phyloP scores from a whole-genome alignment of 2,797 vertebrate species.

The Pseudocheirus occidentalis region DNA sequence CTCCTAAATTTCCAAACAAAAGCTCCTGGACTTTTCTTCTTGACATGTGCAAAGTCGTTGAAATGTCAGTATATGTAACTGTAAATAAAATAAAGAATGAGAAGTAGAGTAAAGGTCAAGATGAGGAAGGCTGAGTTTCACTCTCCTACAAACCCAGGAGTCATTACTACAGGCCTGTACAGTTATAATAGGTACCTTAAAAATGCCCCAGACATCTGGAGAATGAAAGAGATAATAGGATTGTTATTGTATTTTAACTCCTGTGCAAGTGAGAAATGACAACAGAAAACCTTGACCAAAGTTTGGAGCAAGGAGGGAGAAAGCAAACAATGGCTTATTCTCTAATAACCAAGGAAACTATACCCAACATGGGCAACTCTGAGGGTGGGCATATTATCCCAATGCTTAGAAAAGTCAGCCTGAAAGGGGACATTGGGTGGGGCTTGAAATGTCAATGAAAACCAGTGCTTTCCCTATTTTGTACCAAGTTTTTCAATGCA shows the following conservation, averaged over 20 bases:
- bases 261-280: conserved; percentile 16
- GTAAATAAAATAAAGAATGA: conserved; percentile 78
- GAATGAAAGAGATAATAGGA: conserved; percentile 47
- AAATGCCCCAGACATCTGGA: conserved; percentile 33
- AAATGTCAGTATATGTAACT: conserved; percentile 79
- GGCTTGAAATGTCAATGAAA: conserved; percentile 8
- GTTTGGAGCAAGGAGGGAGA: conserved; percentile 17
- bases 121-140: conserved; percentile 74
- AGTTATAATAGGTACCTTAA: conserved; percentile 45
- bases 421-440: neutral
- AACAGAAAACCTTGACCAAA: neutral
- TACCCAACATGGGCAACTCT: neutral
- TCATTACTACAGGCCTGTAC: conserved; percentile 12
- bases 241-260: conserved; percentile 33
- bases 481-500: conserved; percentile 2
- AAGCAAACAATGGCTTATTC: conserved; percentile 13
- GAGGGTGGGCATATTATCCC: conserved; percentile 35
- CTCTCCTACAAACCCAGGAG: conserved; percentile 63
- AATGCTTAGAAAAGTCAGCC: neutral
- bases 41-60: conserved; percentile 77
- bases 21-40: conserved; percentile 73
- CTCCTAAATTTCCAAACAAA: conserved; percentile 65
- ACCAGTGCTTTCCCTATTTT: neutral
- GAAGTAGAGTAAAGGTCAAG: conserved; percentile 81
- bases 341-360: conserved; percentile 40